Evolutionary conservation across 1,140 invertebrate genomes (phyloP).

Genomic region (Drosophila lacteicornis): DNA sequence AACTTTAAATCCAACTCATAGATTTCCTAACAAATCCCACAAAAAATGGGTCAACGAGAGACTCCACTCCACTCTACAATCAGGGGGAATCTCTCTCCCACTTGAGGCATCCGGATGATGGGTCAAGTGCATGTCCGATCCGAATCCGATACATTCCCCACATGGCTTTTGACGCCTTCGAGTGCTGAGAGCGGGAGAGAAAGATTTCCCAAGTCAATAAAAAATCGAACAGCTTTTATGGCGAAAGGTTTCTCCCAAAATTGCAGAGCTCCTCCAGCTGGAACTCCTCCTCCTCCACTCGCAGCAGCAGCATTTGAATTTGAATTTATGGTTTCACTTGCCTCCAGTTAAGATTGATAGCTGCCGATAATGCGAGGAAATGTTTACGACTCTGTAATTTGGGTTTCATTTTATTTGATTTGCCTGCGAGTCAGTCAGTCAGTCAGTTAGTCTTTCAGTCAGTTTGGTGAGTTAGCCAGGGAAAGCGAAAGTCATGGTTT

Average conservation of each 20-base stretch:
- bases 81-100: conserved; percentile 4
- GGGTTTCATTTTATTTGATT: conserved; percentile 79
- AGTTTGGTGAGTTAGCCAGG: conserved; percentile 9
- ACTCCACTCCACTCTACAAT: neutral
- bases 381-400: conserved; percentile 83
- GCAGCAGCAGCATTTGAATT: conserved; percentile 32
- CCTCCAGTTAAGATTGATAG: conserved; percentile 75
- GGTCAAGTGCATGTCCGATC: conserved; percentile 28
- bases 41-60: conserved; percentile 19
- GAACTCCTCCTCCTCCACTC: conserved; percentile 24
- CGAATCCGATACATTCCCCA: conserved; percentile 2
- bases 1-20: no score
- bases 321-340: conserved; percentile 83
- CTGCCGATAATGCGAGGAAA: conserved; percentile 80
- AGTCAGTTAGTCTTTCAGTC: conserved; percentile 10
- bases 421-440: conserved; percentile 44
- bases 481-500: conserved; percentile 70
- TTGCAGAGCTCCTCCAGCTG: conserved; percentile 33
- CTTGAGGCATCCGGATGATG: conserved; percentile 5
- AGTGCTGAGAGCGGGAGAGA: conserved; percentile 15
- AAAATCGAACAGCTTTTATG: conserved; percentile 24
- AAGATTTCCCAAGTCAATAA: conserved; percentile 29
- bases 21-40: neutral
- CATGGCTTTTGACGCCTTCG: conserved; percentile 34
- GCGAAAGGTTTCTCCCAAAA: conserved; percentile 58